These are phyloP conservation scores for Lycocerus yunnanus DNA, from an alignment of 2,888 invertebrate genomes.

Conservation along the genomic window DNA sequence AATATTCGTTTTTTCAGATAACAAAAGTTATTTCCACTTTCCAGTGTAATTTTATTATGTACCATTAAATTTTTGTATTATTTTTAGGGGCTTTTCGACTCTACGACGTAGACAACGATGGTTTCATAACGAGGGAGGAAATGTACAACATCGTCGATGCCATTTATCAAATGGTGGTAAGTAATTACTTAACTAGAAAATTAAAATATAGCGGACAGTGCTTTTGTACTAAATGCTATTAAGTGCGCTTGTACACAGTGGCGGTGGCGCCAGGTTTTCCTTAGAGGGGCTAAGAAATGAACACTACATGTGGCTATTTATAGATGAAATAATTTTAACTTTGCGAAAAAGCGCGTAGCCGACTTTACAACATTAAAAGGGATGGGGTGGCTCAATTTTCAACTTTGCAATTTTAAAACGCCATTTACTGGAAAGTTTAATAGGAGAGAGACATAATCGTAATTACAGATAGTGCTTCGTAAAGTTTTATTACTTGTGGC, in stretches of 20 bases:
- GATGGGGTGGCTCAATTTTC: not conserved
- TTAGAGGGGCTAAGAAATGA: too few relatives aligned
- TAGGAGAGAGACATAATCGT: not conserved
- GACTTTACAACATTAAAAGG: not conserved
- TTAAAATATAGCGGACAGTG: not conserved
- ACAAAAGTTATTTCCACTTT: not conserved
- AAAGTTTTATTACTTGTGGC: not conserved
- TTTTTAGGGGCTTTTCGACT: conserved; percentile 91
- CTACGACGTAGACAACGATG: conserved; percentile 95
- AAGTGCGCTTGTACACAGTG: too few relatives aligned
- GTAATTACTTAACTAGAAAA: conserved; percentile 56
- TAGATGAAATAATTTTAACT: too few relatives aligned
- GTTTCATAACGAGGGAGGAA: conserved; percentile 93
- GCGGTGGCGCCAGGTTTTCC: too few relatives aligned
- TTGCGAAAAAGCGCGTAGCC: too few relatives aligned
- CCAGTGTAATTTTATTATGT: not conserved
- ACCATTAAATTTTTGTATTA: not conserved
- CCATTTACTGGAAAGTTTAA: not conserved
- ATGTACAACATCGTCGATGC: conserved; percentile 98
- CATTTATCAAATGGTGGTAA: conserved; percentile 98
- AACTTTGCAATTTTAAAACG: not conserved
- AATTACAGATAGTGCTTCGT: not conserved
- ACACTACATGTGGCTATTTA: too few relatives aligned
- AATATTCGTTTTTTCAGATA: not conserved
- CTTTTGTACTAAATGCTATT: not conserved